A percentile compares a stretch with the other conserved stretches of the same genome.
These are phyloP conservation scores for Drosophila subsilvestris DNA, from an alignment of 2,888 invertebrate genomes.

Conservation along the genomic window DNA sequence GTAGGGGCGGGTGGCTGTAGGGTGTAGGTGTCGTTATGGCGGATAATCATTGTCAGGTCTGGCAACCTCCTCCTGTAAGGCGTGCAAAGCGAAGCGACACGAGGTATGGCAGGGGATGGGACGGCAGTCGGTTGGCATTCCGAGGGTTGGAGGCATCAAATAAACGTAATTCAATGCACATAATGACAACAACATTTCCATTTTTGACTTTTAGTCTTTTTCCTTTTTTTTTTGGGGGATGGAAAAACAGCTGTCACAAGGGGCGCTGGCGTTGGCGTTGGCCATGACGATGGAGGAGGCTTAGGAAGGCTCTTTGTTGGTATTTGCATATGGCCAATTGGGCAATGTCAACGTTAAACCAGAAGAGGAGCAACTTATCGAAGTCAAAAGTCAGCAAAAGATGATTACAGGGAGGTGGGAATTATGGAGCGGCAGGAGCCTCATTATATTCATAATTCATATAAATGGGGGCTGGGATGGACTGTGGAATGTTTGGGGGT, in stretches of 20 bases:
- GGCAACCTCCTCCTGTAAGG: constrained; percentile 17
- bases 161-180: constrained; percentile 78
- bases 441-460: constrained; percentile 22
- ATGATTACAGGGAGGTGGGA: constrained; percentile 23
- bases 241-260: constrained; percentile 14
- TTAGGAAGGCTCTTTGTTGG: constrained; percentile 38
- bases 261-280: neutral
- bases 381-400: constrained; percentile 39
- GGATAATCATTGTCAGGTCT: constrained; percentile 66
- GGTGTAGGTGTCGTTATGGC: constrained; percentile 57
- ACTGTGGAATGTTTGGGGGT: neutral
- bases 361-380: constrained; percentile 19
- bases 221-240: constrained; percentile 1
- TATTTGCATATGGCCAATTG: constrained; percentile 75
- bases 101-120: neutral
- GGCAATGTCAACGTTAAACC: constrained; percentile 65
- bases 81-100: neutral
- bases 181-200: constrained; percentile 75
- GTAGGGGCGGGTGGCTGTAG: constrained; percentile 2
- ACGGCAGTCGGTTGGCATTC: neutral
- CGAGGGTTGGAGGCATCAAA: constrained; percentile 59
- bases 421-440: constrained; percentile 4
- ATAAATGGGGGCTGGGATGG: constrained; percentile 7
- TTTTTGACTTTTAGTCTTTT: constrained; percentile 49
- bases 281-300: constrained; percentile 11